Percentiles rank a stretch among this genome's conserved stretches.
These are phyloP conservation scores for Melanaphis sacchari DNA, from an alignment of 1,140 invertebrate species.

Conservation along the genomic window DNA sequence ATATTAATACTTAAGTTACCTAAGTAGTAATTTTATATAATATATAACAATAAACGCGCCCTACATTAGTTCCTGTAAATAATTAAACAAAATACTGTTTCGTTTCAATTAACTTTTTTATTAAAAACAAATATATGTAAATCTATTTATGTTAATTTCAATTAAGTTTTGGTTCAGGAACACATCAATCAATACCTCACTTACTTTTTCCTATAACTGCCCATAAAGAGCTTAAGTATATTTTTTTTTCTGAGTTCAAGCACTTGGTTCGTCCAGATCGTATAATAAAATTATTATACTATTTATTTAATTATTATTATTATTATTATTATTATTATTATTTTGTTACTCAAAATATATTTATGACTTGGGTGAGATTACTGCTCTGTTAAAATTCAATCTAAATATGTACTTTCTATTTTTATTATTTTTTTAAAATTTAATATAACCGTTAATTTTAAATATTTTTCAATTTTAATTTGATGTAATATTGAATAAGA, in stretches of 20 bases:
- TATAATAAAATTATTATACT: slow-evolving; percentile 39
- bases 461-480: slow-evolving; percentile 7
- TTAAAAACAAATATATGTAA: slow-evolving; percentile 40
- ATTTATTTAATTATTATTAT: slow-evolving; percentile 41
- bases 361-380: slow-evolving; percentile 47
- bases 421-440: slow-evolving; percentile 17
- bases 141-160: slow-evolving; percentile 44
- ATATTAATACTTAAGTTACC: slow-evolving; percentile 53
- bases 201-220: slow-evolving; percentile 49
- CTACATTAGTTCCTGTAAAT: slow-evolving; percentile 56
- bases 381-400: not conserved
- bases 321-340: slow-evolving; percentile 34
- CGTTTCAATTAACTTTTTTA: slow-evolving; percentile 47
- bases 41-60: slow-evolving; percentile 30
- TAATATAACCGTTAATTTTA: slow-evolving; percentile 27
- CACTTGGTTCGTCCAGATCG: slow-evolving; percentile 20
- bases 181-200: slow-evolving; percentile 54
- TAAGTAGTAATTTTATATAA: slow-evolving; percentile 52
- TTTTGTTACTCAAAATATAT: slow-evolving; percentile 21
- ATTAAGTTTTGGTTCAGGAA: slow-evolving; percentile 39
- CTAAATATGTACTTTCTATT: slow-evolving; percentile 5
- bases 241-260: slow-evolving; percentile 40
- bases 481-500: not conserved
- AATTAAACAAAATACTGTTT: slow-evolving; percentile 40
- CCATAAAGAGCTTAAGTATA: slow-evolving; percentile 39